Base-by-base conservation (phyloP, 2,113 vertebrate genomes). In the Hyperopisus bebe region DNA sequence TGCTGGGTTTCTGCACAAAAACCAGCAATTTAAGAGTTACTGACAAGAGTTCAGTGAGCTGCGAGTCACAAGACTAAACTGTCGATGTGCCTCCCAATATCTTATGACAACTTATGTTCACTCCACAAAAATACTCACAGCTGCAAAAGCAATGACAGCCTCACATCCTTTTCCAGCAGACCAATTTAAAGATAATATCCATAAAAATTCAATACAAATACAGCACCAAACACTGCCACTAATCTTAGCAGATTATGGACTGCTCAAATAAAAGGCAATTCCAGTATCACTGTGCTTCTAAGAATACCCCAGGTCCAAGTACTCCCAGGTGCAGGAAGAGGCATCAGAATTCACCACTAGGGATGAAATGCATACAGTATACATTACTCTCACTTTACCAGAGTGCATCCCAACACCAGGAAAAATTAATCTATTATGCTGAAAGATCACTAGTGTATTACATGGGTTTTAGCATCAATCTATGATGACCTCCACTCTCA, bases 11-110 rank as follows among this genome's bases (percentile, higher is more conserved):
- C 27, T 55, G 11, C 70, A 88, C 62, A 24, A 3, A 88, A 46
- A 90, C 10, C 44, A 47, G 55, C 44, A 62, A 87, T 42, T 83
- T 42, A 66, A 58, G 31, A 44, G 19, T 83, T n/a, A 19, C 21
- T 58, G 62, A 87, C 35, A 53, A 15, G 15, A 35, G 19, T 47
- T 21, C 62, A 48, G 85, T 50, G 47, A 55, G 89, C 50, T 55
- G 53, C 31, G 21, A 87, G 91, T 91, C 89, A 90, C 88, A 62
- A 86, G 87, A 90, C 86, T 85, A 70, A 89, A 66, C 31, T 42
- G 46, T 89, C 90, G 47, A 84, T 80, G 62, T 86, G 86, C 86
- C 86, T 84, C 58, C 51, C 62, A 91, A 90, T 90, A 91, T 58
- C 27, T 55, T 17, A 27, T 83, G 74, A 50, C 80, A 74, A 85